Evolutionary conservation across 2,797 vertebrate species (phyloP).

Genomic region (Kryptopterus vitreolus): DNA sequence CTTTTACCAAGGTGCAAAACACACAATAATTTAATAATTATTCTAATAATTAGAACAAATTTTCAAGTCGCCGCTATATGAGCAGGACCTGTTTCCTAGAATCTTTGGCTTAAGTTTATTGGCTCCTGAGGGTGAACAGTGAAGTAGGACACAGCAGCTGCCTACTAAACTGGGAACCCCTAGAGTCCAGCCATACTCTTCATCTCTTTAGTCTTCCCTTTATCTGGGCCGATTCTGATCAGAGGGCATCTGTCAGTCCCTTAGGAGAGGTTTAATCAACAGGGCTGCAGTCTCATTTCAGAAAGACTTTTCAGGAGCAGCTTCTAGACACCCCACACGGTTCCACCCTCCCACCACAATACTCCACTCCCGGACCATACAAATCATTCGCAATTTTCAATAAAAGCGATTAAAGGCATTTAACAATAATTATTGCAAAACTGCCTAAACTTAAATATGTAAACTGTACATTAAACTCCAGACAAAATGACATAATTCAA

Average conservation of each 20-base stretch:
- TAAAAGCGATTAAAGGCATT: too few species aligned
- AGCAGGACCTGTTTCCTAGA: constrained; percentile 27
- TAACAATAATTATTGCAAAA: too few species aligned
- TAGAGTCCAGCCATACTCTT: constrained; percentile 42
- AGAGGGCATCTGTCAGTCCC: constrained; percentile 4
- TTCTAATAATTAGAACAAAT: not conserved
- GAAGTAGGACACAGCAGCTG: constrained; percentile 59
- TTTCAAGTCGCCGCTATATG: not conserved
- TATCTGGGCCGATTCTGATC: constrained; percentile 10
- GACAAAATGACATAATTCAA: too few species aligned
- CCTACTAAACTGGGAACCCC: constrained; percentile 59
- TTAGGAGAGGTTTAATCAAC: constrained; percentile 13
- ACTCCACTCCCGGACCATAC: too few species aligned
- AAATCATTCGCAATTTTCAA: too few species aligned
- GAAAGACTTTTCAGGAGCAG: constrained; percentile 1
- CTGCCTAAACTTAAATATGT: too few species aligned
- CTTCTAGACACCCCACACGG: too few species aligned
- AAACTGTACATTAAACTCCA: too few species aligned
- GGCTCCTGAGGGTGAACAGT: constrained; percentile 41
- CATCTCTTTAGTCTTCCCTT: constrained; percentile 24
- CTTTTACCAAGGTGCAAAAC: not conserved
- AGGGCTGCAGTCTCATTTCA: not conserved
- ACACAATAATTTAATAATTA: not conserved
- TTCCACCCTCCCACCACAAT: too few species aligned
- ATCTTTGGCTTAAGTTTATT: constrained; percentile 34